These are phyloP conservation scores for Helleia helle DNA, from an alignment of 2,888 invertebrate species.

Conservation along the genomic window DNA sequence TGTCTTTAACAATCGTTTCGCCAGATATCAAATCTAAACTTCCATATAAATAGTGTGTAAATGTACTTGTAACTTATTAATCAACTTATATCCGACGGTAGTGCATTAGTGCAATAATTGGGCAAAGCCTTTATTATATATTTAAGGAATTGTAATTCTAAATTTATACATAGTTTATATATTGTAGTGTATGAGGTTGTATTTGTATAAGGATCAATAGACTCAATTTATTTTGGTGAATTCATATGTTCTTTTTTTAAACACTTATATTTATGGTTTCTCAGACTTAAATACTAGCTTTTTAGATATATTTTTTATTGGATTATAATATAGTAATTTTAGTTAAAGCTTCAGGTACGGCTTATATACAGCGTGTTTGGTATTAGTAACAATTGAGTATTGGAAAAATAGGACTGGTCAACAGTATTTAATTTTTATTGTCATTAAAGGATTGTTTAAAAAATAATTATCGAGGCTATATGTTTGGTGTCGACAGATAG, in stretches of 20 bases:
- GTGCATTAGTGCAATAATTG: slow-evolving; percentile 68
- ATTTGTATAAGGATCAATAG: slow-evolving; percentile 12
- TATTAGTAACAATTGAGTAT: neutral
- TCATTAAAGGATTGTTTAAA: too few species aligned
- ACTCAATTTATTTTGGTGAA: neutral
- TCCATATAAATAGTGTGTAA: slow-evolving; percentile 24
- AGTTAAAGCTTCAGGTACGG: neutral
- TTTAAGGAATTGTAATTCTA: slow-evolving; percentile 30
- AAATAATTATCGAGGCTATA: slow-evolving; percentile 53
- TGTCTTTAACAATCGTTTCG: neutral
- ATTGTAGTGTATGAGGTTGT: slow-evolving; percentile 14
- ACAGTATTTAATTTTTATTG: neutral
- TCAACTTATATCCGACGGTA: slow-evolving; percentile 45
- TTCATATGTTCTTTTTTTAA: too few species aligned
- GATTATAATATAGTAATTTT: neutral
- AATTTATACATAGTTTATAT: slow-evolving; percentile 19
- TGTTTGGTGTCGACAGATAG: neutral
- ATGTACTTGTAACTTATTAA: slow-evolving; percentile 11
- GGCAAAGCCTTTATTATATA: slow-evolving; percentile 65
- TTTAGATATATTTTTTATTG: neutral
- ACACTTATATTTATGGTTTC: too few species aligned
- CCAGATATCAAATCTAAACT: neutral
- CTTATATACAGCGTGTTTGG: neutral
- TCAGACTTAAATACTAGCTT: slow-evolving; percentile 8
- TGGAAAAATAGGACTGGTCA: neutral